Evolutionary conservation across 2,113 vertebrate species (phyloP).

Genomic region (Cryptotis parvus): DNA sequence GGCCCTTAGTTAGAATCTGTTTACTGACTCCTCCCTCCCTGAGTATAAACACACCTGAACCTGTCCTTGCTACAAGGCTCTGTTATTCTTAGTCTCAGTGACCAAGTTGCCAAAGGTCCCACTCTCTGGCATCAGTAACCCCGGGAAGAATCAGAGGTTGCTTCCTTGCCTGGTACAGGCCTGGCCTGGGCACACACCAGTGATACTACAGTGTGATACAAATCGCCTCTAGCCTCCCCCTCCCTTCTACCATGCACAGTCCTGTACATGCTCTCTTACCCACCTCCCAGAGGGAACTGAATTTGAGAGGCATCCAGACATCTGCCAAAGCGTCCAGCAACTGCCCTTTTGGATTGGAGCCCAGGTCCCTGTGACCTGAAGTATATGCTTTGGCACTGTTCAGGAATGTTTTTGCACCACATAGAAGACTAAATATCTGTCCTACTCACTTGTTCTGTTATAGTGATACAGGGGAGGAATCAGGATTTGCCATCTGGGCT

Average conservation of each 20-base stretch:
- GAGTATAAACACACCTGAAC: accelerated
- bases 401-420: background rate
- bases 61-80: accelerated
- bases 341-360: background rate
- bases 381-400: background rate
- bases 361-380: background rate
- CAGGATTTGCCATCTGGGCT: accelerated
- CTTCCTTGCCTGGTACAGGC: background rate
- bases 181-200: background rate
- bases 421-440: conserved; percentile 25
- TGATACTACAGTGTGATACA: accelerated
- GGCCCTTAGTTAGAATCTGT: background rate
- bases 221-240: accelerated
- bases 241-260: too few species aligned
- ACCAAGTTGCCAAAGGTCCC: background rate
- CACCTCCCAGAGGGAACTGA: background rate
- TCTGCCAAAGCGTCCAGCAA: background rate
- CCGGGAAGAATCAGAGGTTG: accelerated
- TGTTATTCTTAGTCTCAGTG: background rate
- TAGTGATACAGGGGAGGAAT: accelerated
- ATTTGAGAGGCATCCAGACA: too few species aligned
- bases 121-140: background rate
- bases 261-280: accelerated
- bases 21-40: too few species aligned
- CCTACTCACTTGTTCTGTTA: conserved; percentile 28